Percentiles rank a stretch among this genome's conserved stretches.
These are phyloP conservation scores for Nannoperca australis DNA, from an alignment of 2,797 vertebrate genomes.

Conservation along the genomic window DNA sequence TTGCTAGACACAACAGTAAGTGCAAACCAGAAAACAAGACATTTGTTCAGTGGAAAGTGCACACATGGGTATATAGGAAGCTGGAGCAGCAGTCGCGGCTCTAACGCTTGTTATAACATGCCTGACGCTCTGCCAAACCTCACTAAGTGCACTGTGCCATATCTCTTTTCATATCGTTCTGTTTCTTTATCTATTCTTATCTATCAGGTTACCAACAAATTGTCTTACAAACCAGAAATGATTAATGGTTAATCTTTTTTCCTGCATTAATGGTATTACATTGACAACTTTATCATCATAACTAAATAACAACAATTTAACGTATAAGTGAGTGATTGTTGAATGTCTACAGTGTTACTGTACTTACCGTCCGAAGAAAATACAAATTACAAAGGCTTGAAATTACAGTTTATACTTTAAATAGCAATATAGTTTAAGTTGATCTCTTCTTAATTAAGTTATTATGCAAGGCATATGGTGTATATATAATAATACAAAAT, in stretches of 20 bases:
- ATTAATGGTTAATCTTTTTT: slow-evolving; percentile 25
- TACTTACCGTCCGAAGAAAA: slow-evolving; percentile 12
- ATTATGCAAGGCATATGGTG: slow-evolving; percentile 15
- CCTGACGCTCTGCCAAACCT: slow-evolving; percentile 27
- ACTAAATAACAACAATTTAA: slow-evolving; percentile 30
- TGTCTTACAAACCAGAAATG: background rate
- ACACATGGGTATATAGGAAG: background rate
- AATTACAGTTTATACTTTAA: slow-evolving; percentile 18
- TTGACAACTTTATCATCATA: background rate
- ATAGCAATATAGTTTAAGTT: background rate
- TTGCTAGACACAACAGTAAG: background rate
- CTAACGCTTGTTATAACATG: slow-evolving; percentile 51
- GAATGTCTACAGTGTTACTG: background rate
- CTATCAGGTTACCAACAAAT: background rate
- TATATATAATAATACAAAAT: background rate
- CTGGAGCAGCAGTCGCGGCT: background rate
- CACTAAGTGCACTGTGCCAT: slow-evolving; percentile 16
- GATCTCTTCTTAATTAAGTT: background rate
- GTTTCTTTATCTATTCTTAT: too few species aligned
- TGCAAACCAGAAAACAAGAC: background rate
- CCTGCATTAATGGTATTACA: background rate
- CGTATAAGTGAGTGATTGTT: background rate
- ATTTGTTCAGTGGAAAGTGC: slow-evolving; percentile 8
- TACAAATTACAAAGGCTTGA: slow-evolving; percentile 8
- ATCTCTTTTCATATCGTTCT: slow-evolving; percentile 7